phyloP scores from a whole-genome alignment of 2,113 vertebrate species.

The Mionectes macconnelli region DNA sequence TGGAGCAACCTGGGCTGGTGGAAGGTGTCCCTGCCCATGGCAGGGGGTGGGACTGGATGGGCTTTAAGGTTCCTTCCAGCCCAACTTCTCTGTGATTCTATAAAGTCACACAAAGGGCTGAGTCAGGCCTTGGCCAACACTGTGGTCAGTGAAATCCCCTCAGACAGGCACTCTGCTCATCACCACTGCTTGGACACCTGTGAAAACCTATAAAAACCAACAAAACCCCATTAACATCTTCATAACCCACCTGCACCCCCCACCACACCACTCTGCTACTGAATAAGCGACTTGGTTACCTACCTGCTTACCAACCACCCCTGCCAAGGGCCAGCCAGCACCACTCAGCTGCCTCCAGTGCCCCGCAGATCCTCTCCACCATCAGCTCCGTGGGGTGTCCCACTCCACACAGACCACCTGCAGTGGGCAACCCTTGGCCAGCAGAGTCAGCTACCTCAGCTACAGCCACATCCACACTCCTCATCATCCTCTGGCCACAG shows the following conservation, averaged over 20 bases:
- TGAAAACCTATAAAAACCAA: neutral
- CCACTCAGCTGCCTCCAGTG: neutral
- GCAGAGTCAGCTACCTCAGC: neutral
- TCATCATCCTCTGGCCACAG: neutral
- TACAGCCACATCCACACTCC: neutral
- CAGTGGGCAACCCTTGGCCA: neutral
- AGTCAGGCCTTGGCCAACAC: neutral
- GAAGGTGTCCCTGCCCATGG: neutral
- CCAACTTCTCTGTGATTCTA: too few species aligned
- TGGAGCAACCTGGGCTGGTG: too few species aligned
- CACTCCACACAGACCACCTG: neutral
- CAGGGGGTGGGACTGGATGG: fast-evolving
- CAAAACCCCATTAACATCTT: fast-evolving
- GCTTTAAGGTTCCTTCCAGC: neutral
- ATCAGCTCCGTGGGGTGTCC: neutral
- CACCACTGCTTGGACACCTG: neutral
- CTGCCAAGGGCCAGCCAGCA: neutral
- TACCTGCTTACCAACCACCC: neutral
- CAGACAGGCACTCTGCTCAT: neutral
- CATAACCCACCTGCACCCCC: neutral
- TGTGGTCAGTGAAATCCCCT: neutral
- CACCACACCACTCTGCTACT: neutral
- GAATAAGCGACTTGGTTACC: fast-evolving
- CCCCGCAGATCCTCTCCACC: neutral
- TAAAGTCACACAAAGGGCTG: neutral